Conservation (phyloP, 53 echinoderm and acorn worm species). For the Zoroaster sp. region DNA sequence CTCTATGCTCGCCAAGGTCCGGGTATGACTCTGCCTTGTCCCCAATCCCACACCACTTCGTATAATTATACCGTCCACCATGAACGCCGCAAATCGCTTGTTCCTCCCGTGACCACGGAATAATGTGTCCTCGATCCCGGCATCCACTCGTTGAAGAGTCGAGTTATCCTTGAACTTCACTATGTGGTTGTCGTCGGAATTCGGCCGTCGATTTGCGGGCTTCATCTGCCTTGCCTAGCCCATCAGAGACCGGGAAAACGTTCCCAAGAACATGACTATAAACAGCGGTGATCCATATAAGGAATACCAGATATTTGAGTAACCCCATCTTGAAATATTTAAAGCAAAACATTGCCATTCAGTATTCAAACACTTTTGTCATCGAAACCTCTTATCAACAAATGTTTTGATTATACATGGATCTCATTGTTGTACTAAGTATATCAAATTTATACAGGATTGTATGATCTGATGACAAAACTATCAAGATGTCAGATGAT, state of each 20-base stretch:
- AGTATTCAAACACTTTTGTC: too few relatives aligned
- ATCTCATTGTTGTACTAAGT: too few relatives aligned
- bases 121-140: too few relatives aligned
- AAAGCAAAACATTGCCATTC: too few relatives aligned
- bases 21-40: slow-evolving; percentile 50
- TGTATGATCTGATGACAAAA: too few relatives aligned
- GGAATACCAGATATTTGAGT: not conserved
- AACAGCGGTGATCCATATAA: not conserved
- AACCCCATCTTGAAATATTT: not conserved
- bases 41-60: slow-evolving; percentile 89
- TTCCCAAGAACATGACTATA: not conserved
- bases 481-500: too few relatives aligned
- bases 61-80: slow-evolving; percentile 65
- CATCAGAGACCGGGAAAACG: not conserved
- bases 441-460: too few relatives aligned
- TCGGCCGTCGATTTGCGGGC: not conserved
- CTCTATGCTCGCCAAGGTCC: slow-evolving; percentile 64
- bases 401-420: too few relatives aligned
- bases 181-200: not conserved
- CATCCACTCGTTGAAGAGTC: too few relatives aligned
- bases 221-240: not conserved
- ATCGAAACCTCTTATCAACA: too few relatives aligned
- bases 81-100: not conserved
- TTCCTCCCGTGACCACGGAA: not conserved
- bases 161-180: too few relatives aligned